phyloP scores from a whole-genome alignment of 2,797 vertebrate species.

The Gallirallus australis region DNA sequence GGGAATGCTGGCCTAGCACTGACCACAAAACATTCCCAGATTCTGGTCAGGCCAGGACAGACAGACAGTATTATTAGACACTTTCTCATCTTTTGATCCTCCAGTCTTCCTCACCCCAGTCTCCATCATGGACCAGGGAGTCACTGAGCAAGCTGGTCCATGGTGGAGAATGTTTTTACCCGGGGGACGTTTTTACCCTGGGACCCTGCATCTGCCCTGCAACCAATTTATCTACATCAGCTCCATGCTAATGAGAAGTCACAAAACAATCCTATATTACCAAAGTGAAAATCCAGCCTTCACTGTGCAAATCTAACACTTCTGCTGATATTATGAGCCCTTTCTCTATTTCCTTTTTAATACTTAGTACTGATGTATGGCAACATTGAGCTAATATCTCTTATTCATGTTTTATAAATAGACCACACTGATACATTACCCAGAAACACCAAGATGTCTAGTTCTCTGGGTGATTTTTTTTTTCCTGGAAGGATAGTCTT shows the following conservation, averaged over 20 bases:
- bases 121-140: not conserved
- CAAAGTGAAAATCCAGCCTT: not conserved
- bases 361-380: not conserved
- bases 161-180: too few relatives aligned
- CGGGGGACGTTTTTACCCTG: not conserved
- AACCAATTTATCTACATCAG: not conserved
- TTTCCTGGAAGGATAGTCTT: not conserved
- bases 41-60: not conserved
- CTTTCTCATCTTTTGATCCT: not conserved
- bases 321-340: not conserved
- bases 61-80: not conserved
- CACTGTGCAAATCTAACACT: not conserved
- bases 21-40: not conserved
- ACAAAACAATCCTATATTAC: not conserved
- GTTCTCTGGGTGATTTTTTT: not conserved
- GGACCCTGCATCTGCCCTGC: not conserved
- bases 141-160: not conserved
- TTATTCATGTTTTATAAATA: not conserved
- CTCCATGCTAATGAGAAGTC: not conserved
- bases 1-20: not conserved
- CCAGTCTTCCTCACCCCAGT: not conserved
- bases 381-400: not conserved
- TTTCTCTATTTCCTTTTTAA: not conserved
- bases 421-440: not conserved
- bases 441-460: not conserved